phyloP scores from a whole-genome alignment of 2,888 invertebrate species.

The Tetranychus piercei region DNA sequence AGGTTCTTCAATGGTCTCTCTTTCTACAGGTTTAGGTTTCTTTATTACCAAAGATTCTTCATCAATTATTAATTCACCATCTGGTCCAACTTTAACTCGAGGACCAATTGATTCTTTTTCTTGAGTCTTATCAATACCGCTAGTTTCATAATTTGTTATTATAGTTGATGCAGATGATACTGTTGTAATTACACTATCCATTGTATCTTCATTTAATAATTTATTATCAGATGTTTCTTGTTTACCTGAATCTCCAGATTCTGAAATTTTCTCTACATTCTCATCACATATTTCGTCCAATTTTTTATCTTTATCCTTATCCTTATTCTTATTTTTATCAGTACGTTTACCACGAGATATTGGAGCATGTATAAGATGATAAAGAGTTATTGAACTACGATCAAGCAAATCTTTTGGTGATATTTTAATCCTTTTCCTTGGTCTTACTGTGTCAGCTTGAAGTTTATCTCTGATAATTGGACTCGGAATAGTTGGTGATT shows the following conservation, averaged over 20 bases:
- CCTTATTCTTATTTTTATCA: not conserved
- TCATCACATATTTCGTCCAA: too few relatives aligned
- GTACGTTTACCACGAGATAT: not conserved
- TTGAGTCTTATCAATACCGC: not conserved
- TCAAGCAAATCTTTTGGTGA: not conserved
- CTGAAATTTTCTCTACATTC: too few relatives aligned
- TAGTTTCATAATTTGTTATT: not conserved
- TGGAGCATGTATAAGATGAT: not conserved
- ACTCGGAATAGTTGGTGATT: not conserved
- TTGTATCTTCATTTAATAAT: too few relatives aligned
- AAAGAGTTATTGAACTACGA: not conserved
- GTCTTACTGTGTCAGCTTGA: not conserved
- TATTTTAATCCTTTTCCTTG: not conserved
- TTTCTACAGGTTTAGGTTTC: conserved; percentile 16
- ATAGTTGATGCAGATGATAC: not conserved
- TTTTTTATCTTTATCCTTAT: too few relatives aligned
- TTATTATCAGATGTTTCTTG: too few relatives aligned
- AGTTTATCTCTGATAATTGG: too few relatives aligned
- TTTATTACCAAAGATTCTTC: conserved; percentile 52
- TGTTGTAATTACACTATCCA: not conserved
- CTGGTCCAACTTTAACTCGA: conserved; percentile 63
- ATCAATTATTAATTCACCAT: conserved; percentile 65
- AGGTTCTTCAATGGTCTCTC: conserved; percentile 16
- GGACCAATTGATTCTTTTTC: conserved; percentile 34
- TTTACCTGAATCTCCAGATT: too few relatives aligned